Evolutionary conservation across 1,140 invertebrate species (phyloP).

Genomic region (Diorhabda elongata): DNA sequence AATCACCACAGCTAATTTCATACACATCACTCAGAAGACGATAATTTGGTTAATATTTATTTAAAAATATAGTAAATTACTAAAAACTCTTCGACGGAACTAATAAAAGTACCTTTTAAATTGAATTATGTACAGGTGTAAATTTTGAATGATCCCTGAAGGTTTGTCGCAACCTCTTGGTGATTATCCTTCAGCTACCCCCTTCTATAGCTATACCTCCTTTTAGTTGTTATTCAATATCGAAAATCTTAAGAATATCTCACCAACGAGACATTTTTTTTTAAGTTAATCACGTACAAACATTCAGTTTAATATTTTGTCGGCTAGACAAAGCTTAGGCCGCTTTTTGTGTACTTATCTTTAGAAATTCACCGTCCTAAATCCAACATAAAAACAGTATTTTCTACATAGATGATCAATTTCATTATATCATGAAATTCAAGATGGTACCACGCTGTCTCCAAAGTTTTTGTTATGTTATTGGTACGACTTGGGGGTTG

Average conservation of each 20-base stretch:
- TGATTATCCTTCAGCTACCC: no score
- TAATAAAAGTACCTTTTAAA: no score
- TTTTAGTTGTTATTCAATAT: background rate
- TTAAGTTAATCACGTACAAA: background rate
- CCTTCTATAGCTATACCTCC: no score
- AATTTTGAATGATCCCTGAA: no score
- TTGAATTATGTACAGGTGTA: no score
- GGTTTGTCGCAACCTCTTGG: no score
- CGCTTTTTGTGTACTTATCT: background rate
- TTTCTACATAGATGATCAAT: slow-evolving; percentile 18
- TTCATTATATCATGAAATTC: background rate
- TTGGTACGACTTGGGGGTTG: background rate
- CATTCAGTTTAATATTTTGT: background rate
- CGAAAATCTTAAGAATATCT: background rate
- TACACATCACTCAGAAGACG: no score
- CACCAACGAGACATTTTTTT: background rate
- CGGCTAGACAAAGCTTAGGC: background rate
- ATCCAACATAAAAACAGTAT: slow-evolving; percentile 15
- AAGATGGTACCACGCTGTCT: slow-evolving; percentile 17
- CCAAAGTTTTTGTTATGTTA: slow-evolving; percentile 1
- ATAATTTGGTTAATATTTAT: no score
- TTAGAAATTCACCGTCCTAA: slow-evolving; percentile 7
- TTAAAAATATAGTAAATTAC: no score
- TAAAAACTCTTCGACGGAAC: no score
- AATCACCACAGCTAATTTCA: no score